Evolutionary conservation across 2,113 vertebrate species (phyloP).

Genomic region (Casuarius casuarius): DNA sequence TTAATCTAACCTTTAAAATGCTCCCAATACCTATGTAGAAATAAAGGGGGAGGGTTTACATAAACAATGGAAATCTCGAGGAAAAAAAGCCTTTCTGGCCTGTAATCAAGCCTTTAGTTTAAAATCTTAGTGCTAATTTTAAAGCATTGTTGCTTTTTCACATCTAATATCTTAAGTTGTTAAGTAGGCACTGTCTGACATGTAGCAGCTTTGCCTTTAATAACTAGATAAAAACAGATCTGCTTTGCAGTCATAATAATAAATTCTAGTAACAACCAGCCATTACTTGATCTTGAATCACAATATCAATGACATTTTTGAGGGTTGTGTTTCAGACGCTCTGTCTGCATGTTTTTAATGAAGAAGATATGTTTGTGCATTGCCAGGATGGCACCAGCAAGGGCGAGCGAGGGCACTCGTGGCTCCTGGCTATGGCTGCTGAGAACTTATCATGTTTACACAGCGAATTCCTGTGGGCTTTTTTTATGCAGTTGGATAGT

Average conservation of each 20-base stretch:
- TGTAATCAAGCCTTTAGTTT: background rate
- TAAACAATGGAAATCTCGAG: fast-evolving
- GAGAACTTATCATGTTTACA: background rate
- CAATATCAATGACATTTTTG: background rate
- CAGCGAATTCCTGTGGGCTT: background rate
- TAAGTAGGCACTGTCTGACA: background rate
- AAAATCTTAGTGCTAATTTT: background rate
- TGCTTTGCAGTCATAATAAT: background rate
- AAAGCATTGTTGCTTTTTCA: background rate
- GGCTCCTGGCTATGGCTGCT: background rate
- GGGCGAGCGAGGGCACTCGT: background rate
- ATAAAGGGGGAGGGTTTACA: background rate
- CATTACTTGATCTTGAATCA: background rate
- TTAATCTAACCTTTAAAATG: background rate
- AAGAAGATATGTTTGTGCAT: background rate
- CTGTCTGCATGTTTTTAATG: background rate
- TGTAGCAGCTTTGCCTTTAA: background rate
- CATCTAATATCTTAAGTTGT: background rate
- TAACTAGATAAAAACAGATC: background rate
- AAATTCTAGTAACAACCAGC: background rate
- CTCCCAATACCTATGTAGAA: background rate
- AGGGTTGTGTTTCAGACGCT: background rate
- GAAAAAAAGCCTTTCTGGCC: background rate
- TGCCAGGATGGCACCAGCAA: background rate
- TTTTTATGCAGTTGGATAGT: background rate